A percentile compares a stretch with the other conserved stretches of the same genome.
These are phyloP conservation scores for Apostichopus leukothele DNA, from an alignment of 53 echinoderm and acorn worm species.

Conservation along the genomic window DNA sequence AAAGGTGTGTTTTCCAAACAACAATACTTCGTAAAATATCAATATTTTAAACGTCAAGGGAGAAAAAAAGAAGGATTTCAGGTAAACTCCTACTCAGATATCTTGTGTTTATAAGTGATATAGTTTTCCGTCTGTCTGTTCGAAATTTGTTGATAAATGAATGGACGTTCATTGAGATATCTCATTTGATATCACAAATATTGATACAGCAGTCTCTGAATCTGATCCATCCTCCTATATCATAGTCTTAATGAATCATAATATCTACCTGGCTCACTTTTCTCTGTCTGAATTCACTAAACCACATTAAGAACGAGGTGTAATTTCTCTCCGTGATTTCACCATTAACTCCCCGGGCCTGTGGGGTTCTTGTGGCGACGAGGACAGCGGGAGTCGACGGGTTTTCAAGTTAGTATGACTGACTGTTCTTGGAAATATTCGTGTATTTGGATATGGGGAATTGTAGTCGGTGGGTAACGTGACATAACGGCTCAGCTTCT, in stretches of 20 bases:
- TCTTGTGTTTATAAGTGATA: no score
- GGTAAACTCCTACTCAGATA: no score
- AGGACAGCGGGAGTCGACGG: conserved; percentile 40
- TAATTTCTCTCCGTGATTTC: conserved; percentile 27
- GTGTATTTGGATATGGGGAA: not conserved
- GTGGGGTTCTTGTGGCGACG: conserved; percentile 42
- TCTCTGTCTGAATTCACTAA: not conserved
- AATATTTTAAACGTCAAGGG: no score
- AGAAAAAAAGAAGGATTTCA: no score
- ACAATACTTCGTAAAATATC: no score
- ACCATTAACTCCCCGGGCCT: conserved; percentile 38
- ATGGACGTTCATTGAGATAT: not conserved
- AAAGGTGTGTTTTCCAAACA: no score
- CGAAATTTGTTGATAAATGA: no score
- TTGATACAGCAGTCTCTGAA: no score
- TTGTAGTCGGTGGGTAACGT: conserved; percentile 10
- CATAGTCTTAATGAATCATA: conserved; percentile 1
- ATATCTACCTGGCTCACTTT: not conserved
- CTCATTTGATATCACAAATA: not conserved
- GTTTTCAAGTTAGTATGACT: not conserved
- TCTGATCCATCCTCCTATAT: not conserved
- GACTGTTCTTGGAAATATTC: conserved; percentile 32
- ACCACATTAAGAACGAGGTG: conserved; percentile 29
- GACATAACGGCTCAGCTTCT: not conserved
- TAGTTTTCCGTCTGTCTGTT: no score